phyloP scores from a whole-genome alignment of 2,113 vertebrate species.

The Atrichornis clamosus region DNA sequence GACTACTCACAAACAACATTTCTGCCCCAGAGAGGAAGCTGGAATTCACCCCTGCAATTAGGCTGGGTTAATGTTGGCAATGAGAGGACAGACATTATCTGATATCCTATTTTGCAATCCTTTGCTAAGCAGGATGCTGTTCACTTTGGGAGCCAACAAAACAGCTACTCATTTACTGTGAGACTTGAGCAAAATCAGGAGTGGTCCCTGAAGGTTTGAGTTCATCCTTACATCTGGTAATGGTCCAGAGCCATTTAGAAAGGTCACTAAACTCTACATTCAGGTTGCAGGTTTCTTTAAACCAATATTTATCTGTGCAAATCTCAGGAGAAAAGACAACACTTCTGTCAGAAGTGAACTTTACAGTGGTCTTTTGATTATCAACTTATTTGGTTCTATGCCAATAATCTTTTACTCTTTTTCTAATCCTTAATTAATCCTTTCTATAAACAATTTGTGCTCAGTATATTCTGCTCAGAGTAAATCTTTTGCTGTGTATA shows the following conservation, averaged over 20 bases:
- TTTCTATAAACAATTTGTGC: neutral
- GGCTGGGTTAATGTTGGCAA: neutral
- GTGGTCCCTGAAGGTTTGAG: neutral
- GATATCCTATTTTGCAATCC: conserved; percentile 11
- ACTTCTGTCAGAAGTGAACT: neutral
- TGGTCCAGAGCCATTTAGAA: neutral
- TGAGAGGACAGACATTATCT: neutral
- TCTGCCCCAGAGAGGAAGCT: neutral
- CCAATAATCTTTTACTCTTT: neutral
- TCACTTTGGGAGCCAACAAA: neutral
- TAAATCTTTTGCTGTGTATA: neutral
- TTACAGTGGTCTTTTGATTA: conserved; percentile 6
- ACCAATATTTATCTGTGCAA: neutral
- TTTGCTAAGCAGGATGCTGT: conserved; percentile 14
- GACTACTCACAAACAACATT: neutral
- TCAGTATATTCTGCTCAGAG: neutral
- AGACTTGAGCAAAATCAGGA: neutral
- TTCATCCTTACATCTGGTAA: neutral
- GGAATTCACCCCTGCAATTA: conserved; percentile 24
- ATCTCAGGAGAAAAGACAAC: neutral
- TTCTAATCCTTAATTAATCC: conserved; percentile 18
- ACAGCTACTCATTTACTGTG: neutral
- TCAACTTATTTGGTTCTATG: neutral
- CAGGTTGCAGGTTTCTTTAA: neutral
- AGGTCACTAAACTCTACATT: neutral